These are phyloP conservation scores for Pseudoips prasinana DNA, from an alignment of 2,888 invertebrate genomes.

Conservation along the genomic window DNA sequence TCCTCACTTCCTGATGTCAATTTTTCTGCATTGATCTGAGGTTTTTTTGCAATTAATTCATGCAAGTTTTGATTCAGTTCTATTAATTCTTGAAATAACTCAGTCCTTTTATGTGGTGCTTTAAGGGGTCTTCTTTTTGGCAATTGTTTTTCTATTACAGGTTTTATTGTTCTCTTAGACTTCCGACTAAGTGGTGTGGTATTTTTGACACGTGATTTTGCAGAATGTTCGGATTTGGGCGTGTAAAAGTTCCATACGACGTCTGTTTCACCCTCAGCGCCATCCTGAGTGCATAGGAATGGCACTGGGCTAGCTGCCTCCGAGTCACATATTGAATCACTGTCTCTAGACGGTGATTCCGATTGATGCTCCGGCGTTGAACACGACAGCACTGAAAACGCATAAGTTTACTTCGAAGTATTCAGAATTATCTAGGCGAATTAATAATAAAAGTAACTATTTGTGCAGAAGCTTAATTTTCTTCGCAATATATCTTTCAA, in stretches of 20 bases:
- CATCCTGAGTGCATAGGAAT: conserved; percentile 76
- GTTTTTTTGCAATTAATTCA: conserved; percentile 56
- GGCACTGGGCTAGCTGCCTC: conserved; percentile 73
- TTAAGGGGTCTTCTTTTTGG: conserved; percentile 56
- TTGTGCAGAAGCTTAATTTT: too few relatives aligned
- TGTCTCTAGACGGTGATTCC: conserved; percentile 69
- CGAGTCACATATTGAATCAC: conserved; percentile 68
- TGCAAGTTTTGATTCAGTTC: conserved; percentile 72
- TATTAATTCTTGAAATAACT: conserved; percentile 65
- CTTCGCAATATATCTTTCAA: too few relatives aligned
- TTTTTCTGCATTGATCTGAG: conserved; percentile 38
- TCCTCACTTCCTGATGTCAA: conserved; percentile 61
- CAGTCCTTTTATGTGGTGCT: conserved; percentile 57
- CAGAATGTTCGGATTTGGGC: conserved; percentile 60
- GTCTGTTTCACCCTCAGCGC: conserved; percentile 71
- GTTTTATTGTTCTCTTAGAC: conserved; percentile 48
- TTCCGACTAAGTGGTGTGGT: conserved; percentile 67
- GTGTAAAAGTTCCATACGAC: conserved; percentile 79
- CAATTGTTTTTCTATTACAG: conserved; percentile 54
- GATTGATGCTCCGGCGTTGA: conserved; percentile 66
- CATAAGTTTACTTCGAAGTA: not conserved
- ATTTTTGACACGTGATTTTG: conserved; percentile 50
- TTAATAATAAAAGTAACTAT: not conserved
- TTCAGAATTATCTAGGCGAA: too few relatives aligned
- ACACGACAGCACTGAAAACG: conserved; percentile 61